Evolutionary conservation across 1,140 invertebrate species (phyloP).

Genomic region (Pseudomyrmex gracilis): DNA sequence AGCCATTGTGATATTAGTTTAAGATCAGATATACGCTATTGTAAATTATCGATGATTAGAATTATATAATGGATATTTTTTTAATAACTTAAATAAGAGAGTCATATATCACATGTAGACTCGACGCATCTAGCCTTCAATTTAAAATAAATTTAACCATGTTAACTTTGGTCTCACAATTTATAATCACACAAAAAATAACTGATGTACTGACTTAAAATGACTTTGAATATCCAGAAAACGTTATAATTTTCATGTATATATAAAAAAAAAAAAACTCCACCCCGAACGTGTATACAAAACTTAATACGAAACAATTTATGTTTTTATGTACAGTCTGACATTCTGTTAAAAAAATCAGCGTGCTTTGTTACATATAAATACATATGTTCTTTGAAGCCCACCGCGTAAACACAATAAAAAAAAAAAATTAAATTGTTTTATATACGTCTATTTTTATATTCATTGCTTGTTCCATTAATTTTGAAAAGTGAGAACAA

Average conservation of each 20-base stretch:
- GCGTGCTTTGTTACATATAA: conserved; percentile 62
- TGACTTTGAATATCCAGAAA: conserved; percentile 23
- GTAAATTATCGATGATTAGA: conserved; percentile 74
- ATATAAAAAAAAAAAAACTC: conserved; percentile 66
- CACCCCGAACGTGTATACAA: conserved; percentile 39
- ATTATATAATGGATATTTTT: conserved; percentile 79
- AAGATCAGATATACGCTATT: conserved; percentile 77
- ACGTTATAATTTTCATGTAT: conserved; percentile 71
- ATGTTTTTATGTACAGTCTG: conserved; percentile 65
- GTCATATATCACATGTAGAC: conserved; percentile 70
- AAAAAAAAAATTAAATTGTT: conserved; percentile 70
- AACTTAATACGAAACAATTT: conserved; percentile 64
- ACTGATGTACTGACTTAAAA: conserved; percentile 28
- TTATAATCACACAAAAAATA: conserved; percentile 59
- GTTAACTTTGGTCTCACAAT: conserved; percentile 58
- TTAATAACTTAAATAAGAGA: conserved; percentile 74
- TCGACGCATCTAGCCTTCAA: conserved; percentile 62
- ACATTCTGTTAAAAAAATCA: conserved; percentile 65
- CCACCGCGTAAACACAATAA: conserved; percentile 67
- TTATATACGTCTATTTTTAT: conserved; percentile 51
- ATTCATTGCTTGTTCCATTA: conserved; percentile 37
- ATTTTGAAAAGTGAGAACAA: not conserved
- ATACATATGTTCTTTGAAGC: conserved; percentile 60
- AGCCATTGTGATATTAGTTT: conserved; percentile 84
- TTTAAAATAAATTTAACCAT: conserved; percentile 67